phyloP scores from a whole-genome alignment of 2,113 vertebrate genomes.

The Hippocampus comes region DNA sequence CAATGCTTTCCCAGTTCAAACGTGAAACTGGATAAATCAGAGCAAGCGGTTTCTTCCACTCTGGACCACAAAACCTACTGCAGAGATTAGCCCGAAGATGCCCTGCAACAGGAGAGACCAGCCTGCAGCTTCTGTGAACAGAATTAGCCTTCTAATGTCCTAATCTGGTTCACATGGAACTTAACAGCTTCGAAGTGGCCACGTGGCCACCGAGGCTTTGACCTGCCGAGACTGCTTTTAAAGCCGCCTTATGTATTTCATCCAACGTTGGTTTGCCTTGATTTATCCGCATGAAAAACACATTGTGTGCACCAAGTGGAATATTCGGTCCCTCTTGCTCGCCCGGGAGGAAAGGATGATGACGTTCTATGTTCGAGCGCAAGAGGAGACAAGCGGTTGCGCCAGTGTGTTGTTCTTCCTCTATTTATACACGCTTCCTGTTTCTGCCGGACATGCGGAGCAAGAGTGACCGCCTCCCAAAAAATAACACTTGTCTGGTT shows the following conservation, averaged over 20 bases:
- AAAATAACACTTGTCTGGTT: not conserved
- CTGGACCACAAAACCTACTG: constrained; percentile 4
- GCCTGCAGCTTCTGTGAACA: constrained; percentile 31
- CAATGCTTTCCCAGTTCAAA: not conserved
- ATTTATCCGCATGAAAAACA: constrained; percentile 21
- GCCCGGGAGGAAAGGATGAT: not conserved
- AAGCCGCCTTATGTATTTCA: constrained; percentile 11
- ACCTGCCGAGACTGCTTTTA: not conserved
- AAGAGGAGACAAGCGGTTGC: constrained; percentile 32
- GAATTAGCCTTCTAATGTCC: constrained; percentile 60
- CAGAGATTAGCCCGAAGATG: constrained; percentile 41
- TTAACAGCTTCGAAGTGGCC: constrained; percentile 15
- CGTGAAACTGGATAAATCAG: constrained; percentile 13
- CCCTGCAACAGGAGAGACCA: constrained; percentile 16
- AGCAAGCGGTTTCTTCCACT: constrained; percentile 15
- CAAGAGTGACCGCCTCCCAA: not conserved
- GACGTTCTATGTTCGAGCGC: not conserved
- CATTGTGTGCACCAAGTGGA: not conserved
- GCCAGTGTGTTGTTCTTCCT: constrained; percentile 52
- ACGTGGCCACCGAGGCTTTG: constrained; percentile 11
- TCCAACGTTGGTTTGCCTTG: constrained; percentile 5
- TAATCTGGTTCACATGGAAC: constrained; percentile 61
- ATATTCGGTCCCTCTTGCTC: not conserved
- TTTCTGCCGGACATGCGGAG: constrained; percentile 33
- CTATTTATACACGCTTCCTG: constrained; percentile 63